Base-by-base conservation (phyloP, 1,140 invertebrate genomes). In the Potamilus streckersoni region DNA sequence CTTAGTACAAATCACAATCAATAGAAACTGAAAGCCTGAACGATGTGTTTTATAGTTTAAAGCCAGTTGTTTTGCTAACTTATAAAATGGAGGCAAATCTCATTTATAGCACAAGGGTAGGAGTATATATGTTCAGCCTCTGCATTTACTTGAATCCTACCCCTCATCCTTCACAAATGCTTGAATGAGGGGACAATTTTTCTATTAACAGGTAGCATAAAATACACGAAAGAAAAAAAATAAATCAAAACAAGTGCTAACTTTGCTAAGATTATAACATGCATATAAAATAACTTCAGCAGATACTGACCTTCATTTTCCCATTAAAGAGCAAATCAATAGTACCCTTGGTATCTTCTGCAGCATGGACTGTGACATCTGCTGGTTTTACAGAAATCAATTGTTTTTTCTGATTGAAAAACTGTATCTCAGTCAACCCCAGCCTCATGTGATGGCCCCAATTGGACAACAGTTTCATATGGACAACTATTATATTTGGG, bases 341-440 rank as follows among this genome's bases (percentile, higher is more conserved):
- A 19, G 74, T 69, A 12, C 82, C 83, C 17, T 74, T 74, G 20
- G 49, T 59, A 5, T 82, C 73, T 5, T 75, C 73, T 11, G 81
- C 83, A 49, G 85, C 85, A 66, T 84, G 73, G 13, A 85, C 78
- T 60, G 55, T 80, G 63, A 88, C 78, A 56, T 83, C 79, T 23
- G 74, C 69, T 12, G 75, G 60, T 12, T 79, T 59, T 13, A 88
- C 66, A 16, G 82, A 78, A 31, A 89, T 66, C 59, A 83, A 64
- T 19, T 79, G 65, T 57, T 79, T 79, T 17, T 81, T 74, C 14
- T 69, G 62, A 59, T 87, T 76, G 78, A 84, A 82, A 62, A 87
- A 80, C 73, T 88, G 84, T 49, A 89, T 82, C 81, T 88, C 88
- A 15, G 88, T 89, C 20, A 89, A 78, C 15, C 88, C 88, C 49